Evolutionary conservation across 1,140 invertebrate genomes (phyloP).

Genomic region (Battus philenor): DNA sequence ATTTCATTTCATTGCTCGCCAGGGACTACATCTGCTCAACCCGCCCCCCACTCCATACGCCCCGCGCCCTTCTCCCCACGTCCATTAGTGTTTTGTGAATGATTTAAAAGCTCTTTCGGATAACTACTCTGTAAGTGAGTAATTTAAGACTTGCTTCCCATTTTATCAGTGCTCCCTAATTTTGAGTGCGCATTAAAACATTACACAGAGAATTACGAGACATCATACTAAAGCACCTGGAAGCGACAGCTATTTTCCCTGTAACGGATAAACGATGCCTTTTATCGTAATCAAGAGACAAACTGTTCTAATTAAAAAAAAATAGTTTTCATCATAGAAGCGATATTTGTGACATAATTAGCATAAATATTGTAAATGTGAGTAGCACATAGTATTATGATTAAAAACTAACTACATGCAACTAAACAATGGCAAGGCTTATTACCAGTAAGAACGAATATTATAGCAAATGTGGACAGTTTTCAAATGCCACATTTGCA

Average conservation of each 20-base stretch:
- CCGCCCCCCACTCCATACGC: conserved; percentile 9
- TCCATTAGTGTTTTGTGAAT: conserved; percentile 76
- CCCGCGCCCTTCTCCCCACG: conserved; percentile 54
- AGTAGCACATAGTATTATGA: no score
- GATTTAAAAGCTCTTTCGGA: conserved; percentile 76
- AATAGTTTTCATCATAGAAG: no score
- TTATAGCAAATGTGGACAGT: no score
- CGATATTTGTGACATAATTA: no score
- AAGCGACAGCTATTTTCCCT: conserved; percentile 7
- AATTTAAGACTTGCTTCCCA: conserved; percentile 74
- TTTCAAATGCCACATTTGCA: no score
- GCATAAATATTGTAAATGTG: no score
- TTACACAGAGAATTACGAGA: conserved; percentile 34
- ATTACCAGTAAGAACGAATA: no score
- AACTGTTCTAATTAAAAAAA: no score
- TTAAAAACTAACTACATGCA: no score
- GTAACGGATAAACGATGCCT: background rate
- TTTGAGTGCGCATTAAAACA: conserved; percentile 73
- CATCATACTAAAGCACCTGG: conserved; percentile 2
- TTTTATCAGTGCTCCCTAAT: conserved; percentile 74
- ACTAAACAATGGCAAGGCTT: no score
- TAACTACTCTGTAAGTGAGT: conserved; percentile 75
- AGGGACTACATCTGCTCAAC: conserved; percentile 62
- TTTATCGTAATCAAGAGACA: background rate
- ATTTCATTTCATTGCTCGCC: conserved; percentile 72